Conservation (phyloP, 2,797 vertebrate species). For the Chaunax sp. region DNA sequence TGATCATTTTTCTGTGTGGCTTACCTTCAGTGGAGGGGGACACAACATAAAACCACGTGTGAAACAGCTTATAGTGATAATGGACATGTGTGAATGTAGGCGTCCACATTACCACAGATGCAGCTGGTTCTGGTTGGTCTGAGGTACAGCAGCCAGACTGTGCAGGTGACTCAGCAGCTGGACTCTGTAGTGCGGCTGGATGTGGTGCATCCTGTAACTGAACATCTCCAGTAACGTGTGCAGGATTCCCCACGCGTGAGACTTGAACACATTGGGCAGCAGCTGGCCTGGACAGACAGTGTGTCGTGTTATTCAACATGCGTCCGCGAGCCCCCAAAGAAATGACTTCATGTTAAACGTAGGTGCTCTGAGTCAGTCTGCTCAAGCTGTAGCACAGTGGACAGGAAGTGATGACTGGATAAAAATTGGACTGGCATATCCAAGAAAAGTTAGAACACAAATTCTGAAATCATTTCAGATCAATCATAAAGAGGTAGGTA, state of each 20-base stretch:
- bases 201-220: constrained; percentile 99
- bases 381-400: background rate
- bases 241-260: constrained; percentile 96
- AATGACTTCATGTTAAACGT: background rate
- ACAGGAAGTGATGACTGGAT: background rate
- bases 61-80: background rate
- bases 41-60: background rate
- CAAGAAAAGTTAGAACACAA: background rate
- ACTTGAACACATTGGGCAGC: constrained; percentile 97
- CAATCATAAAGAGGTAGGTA: background rate
- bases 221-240: constrained; percentile 99
- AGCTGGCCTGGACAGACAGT: constrained; percentile 88
- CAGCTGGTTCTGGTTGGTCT: constrained; percentile 99
- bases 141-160: constrained; percentile 94
- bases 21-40: background rate
- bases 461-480: background rate
- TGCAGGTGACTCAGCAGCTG: constrained; percentile 98
- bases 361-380: background rate
- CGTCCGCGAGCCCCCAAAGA: background rate
- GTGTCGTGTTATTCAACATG: constrained; percentile 1
- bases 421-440: background rate
- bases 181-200: constrained; percentile 97
- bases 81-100: background rate
- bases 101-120: constrained; percentile 91
- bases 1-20: background rate